phyloP scores from a whole-genome alignment of 2,113 vertebrate species.

The Spilogale gracilis region DNA sequence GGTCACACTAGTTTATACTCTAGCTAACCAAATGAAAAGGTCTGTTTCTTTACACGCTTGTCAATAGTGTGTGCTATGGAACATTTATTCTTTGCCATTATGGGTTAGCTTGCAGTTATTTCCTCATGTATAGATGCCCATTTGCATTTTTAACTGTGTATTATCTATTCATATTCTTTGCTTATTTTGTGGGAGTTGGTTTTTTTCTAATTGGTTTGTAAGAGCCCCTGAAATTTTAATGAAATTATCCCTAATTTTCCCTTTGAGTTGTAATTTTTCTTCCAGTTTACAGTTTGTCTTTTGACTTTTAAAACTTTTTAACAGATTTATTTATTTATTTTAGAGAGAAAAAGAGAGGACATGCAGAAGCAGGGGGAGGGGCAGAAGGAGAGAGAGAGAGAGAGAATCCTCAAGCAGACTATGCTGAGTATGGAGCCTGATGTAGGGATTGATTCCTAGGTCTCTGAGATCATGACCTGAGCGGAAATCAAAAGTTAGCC shows the following conservation, averaged over 20 bases:
- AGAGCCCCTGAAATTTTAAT: background rate
- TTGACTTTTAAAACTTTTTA: background rate
- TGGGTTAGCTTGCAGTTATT: background rate
- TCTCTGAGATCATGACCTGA: background rate
- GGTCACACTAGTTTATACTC: background rate
- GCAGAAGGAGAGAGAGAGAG: background rate
- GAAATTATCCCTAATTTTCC: constrained; percentile 3
- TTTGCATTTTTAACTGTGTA: background rate
- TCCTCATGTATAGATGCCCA: background rate
- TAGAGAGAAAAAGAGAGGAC: background rate
- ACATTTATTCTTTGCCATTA: background rate
- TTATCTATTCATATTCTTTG: background rate
- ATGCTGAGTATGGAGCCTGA: background rate
- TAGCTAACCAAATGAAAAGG: background rate
- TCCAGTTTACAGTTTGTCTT: constrained; percentile 7
- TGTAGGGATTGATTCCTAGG: background rate
- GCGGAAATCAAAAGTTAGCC: background rate
- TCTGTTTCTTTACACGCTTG: background rate
- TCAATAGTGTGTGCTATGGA: background rate
- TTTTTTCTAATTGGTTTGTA: background rate
- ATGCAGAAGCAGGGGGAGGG: background rate
- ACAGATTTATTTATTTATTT: background rate
- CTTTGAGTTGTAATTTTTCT: background rate
- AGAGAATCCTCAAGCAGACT: background rate
- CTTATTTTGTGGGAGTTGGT: background rate